Base-by-base conservation (phyloP, 2,113 vertebrate genomes). In the Hyaena hyaena region DNA sequence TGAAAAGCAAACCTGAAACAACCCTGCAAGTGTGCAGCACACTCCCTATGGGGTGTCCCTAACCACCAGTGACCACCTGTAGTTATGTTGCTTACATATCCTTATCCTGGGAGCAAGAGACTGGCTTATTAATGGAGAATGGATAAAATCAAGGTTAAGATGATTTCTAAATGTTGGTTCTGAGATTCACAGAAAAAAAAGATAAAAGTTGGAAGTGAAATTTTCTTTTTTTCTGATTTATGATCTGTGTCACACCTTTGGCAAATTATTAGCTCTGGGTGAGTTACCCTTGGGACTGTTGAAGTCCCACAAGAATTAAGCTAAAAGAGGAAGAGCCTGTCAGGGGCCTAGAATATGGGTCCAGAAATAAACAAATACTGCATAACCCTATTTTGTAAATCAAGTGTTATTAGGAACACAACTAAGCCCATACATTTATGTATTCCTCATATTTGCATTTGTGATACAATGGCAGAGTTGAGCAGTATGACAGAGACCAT, bases 1-100 rank as follows among this genome's bases (percentile, higher is more conserved):
- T 85, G 55, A 26, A 86, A 83, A 39, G 15, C 24, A 74, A 84
- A 71, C 9, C 33, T 73, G n/a, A 92, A 69, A 15, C 28, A 83
- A 50, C 3, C 5, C 10, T 91, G 68, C 35, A 69, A 45, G 9
- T n/a, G 7, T 45, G 10, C 21, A 31, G 24, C 21, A 45, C 14
- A 48, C 1, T 61, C 39, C 31, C 39, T 53, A 1, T 19, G 11
- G 16, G 23, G 4, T 86, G 3, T 45, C 74, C 33, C 58, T 93
- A 96, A 92, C 39, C 9, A 92, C 33, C 35, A 90, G 24, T 93
- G 96, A 97, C 83, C 96, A 48, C 45, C 89, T 53, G 66, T 95
- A 76, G 28, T 55, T 88, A 12, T 28, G 11, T 55, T 39, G 33
- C 33, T 84, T 48, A 61, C 5, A 48, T 24, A 77, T 63, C 35